Conservation (phyloP, 1,140 invertebrate genomes). For the Lepidurus packardi region DNA sequence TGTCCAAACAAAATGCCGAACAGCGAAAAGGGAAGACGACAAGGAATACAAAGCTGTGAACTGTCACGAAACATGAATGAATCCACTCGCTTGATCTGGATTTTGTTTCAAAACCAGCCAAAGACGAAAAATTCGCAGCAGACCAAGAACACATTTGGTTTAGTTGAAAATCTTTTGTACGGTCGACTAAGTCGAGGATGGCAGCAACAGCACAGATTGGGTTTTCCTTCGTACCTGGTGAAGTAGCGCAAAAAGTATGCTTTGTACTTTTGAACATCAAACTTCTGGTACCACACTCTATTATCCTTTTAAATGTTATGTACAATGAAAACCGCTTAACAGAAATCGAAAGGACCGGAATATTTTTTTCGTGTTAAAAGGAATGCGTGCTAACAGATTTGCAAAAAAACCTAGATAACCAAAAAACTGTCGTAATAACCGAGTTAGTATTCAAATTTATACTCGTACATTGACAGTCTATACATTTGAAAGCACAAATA, state of each 20-base stretch:
- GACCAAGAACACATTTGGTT: not conserved
- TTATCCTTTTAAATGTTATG: no score
- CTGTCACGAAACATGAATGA: not conserved
- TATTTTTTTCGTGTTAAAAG: no score
- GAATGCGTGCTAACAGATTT: no score
- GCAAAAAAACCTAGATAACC: no score
- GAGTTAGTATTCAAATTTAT: no score
- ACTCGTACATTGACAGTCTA: no score
- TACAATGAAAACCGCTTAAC: no score
- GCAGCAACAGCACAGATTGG: not conserved
- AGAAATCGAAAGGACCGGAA: no score
- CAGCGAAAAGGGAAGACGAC: not conserved
- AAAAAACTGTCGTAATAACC: no score
- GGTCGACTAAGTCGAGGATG: not conserved
- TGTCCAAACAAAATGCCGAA: not conserved
- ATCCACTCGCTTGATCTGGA: not conserved
- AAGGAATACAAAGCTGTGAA: not conserved
- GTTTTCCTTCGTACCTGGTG: not conserved
- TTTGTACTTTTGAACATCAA: not conserved
- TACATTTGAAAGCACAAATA: no score
- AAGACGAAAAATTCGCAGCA: not conserved
- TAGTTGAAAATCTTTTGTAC: no score
- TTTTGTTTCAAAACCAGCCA: not conserved
- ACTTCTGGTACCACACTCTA: not conserved
- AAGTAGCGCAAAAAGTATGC: not conserved